These are phyloP conservation scores for Apostichopus leukothele DNA, from an alignment of 53 echinoderm and acorn worm genomes.

Conservation along the genomic window DNA sequence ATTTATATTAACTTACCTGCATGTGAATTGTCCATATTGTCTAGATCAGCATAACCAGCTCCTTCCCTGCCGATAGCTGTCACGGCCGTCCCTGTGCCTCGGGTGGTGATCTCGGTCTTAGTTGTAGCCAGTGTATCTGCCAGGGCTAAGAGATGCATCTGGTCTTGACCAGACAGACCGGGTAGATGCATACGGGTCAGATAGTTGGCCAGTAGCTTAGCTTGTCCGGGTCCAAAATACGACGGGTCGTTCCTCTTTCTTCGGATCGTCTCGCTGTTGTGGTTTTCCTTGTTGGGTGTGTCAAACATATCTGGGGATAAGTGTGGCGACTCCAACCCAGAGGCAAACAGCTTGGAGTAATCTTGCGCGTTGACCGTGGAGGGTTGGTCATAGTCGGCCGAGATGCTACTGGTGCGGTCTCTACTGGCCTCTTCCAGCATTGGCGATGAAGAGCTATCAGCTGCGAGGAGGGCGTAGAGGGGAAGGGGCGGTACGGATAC, in stretches of 20 bases:
- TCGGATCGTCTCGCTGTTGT: conserved; percentile 54
- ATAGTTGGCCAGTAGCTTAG: conserved; percentile 86
- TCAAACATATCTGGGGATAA: conserved; percentile 71
- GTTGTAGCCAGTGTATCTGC: conserved; percentile 94
- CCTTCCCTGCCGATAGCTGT: conserved; percentile 92
- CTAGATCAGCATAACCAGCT: conserved; percentile 90
- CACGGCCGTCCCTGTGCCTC: conserved; percentile 73
- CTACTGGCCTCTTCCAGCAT: conserved; percentile 34
- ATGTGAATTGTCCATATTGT: conserved; percentile 67
- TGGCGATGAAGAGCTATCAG: conserved; percentile 65
- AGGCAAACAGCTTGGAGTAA: conserved; percentile 85
- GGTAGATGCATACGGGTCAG: conserved; percentile 96
- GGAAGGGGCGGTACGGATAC: conserved; percentile 93
- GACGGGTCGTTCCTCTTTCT: conserved; percentile 74
- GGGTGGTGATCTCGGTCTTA: conserved; percentile 86
- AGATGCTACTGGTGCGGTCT: conserved; percentile 59
- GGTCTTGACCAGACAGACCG: conserved; percentile 86
- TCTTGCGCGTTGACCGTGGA: conserved; percentile 57
- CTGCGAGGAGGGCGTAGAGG: conserved; percentile 84
- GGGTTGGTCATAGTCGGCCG: conserved; percentile 53
- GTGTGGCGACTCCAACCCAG: conserved; percentile 57
- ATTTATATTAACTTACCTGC: conserved; percentile 64
- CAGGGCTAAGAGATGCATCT: conserved; percentile 95
- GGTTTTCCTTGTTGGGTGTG: conserved; percentile 11
- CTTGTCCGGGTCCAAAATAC: conserved; percentile 88